Evolutionary conservation across 2,888 invertebrate species (phyloP).

Genomic region (Pogonocherus hispidulus): DNA sequence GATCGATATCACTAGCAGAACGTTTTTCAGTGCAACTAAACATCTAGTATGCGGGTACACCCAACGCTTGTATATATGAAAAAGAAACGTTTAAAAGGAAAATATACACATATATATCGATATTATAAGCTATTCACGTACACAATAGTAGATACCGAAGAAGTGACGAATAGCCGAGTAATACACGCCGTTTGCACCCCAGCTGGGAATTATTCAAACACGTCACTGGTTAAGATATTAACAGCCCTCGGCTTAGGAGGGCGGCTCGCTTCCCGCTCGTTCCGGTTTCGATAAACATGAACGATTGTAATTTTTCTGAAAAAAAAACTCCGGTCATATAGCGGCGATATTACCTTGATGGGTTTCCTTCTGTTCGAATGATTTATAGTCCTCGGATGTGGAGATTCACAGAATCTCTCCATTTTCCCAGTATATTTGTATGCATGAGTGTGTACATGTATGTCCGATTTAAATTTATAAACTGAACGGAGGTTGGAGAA

Average conservation of each 20-base stretch:
- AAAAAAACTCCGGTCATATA: constrained; percentile 38
- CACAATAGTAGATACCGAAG: no score
- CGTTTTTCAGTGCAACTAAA: no score
- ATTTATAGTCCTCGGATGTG: constrained; percentile 31
- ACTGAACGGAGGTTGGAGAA: neutral
- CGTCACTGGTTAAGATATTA: constrained; percentile 19
- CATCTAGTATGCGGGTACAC: no score
- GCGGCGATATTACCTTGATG: constrained; percentile 40
- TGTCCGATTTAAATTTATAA: neutral
- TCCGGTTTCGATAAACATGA: constrained; percentile 39
- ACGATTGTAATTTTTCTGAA: constrained; percentile 40
- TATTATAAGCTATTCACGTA: no score
- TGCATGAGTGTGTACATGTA: neutral
- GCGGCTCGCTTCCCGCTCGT: constrained; percentile 21
- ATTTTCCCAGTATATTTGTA: constrained; percentile 1
- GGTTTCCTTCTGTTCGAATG: constrained; percentile 38
- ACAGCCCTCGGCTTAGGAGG: constrained; percentile 2
- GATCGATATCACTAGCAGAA: no score
- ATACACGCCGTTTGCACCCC: neutral
- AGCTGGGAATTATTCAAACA: neutral
- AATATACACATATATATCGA: no score
- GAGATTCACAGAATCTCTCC: constrained; percentile 9
- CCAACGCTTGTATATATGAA: no score
- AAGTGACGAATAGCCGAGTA: no score
- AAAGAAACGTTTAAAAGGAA: no score